Conservation (phyloP, 2,888 invertebrate genomes). For the Homarus gammarus region DNA sequence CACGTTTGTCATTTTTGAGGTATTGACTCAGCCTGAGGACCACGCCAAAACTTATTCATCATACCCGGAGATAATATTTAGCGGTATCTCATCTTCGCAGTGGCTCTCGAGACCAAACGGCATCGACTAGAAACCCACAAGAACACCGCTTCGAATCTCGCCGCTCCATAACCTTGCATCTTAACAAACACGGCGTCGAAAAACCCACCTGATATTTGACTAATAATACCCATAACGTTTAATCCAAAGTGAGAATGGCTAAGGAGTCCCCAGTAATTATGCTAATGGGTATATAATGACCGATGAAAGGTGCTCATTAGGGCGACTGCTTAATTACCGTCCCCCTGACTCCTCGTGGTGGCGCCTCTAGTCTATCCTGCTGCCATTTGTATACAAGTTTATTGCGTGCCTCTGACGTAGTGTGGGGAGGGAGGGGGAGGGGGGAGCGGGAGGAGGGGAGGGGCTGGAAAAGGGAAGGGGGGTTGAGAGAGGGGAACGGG, state of each 20-base stretch:
- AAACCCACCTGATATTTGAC: neutral
- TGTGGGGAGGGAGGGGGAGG: neutral
- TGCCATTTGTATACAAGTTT: slow-evolving; percentile 19
- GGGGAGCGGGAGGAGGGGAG: too few relatives aligned
- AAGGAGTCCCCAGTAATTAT: slow-evolving; percentile 23
- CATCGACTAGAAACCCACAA: too few relatives aligned
- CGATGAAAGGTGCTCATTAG: slow-evolving; percentile 54
- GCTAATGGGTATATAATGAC: slow-evolving; percentile 49
- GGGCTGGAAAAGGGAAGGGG: neutral
- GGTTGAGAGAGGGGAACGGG: neutral
- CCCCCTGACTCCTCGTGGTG: neutral
- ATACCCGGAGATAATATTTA: too few relatives aligned
- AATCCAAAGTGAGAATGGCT: slow-evolving; percentile 20
- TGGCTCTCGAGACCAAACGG: too few relatives aligned
- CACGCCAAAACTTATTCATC: too few relatives aligned
- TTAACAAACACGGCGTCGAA: too few relatives aligned
- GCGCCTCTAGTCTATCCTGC: neutral
- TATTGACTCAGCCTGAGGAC: too few relatives aligned
- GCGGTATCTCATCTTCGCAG: too few relatives aligned
- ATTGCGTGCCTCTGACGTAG: neutral
- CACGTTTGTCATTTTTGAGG: slow-evolving; percentile 29
- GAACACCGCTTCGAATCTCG: too few relatives aligned
- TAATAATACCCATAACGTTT: neutral
- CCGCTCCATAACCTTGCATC: too few relatives aligned
- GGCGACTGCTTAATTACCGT: slow-evolving; percentile 45